Evolutionary conservation across 2,113 vertebrate species (phyloP), one percentile per base, ranked within the genome.

Genomic region (Sinocyclocheilus grahami): DNA sequence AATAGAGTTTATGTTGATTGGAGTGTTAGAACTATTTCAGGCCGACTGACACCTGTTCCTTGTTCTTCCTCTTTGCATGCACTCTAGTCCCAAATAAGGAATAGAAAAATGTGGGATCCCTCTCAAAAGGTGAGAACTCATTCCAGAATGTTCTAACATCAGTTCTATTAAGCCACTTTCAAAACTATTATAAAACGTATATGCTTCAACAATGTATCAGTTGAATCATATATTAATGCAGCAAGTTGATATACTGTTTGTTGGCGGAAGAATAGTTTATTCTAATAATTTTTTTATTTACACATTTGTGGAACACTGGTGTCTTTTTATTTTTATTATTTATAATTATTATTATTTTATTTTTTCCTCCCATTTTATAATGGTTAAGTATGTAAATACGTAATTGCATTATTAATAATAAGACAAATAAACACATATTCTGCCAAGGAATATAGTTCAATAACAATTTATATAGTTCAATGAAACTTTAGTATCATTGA

Each of bases 71-170:
- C 71, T 89, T 82, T 90, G 67, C 77, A 80, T 90, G 83, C 90
- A 82, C 92, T 93, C 80, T 85, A 82, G 83, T 90, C 85, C 90
- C 87, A 92, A 92, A 89, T 91, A 92, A 94, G 93, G 90, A 92
- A 88, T 85, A 83, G 87, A 90, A 83, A 89, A 84, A 92, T 83
- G 60, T 86, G 86, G 82, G 89, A 89, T 87, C 89, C 89, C 89
- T 90, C 87, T 83, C 83, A 83, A 83, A 90, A 91, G 91, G 94
- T 94, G 88, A 53, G 55, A 27, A 69, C 37, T 51, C 2, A 18
- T 1, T 5, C 14, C 18, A 46, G 89, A 69, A 69, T 89, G 78
- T 86, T 75, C n/a, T n/a, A 3, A 37, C 77, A 12, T n/a, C 33
- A 20, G 22, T 5, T 46, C 79, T 82, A 37, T 24, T 16, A 14